Evolutionary conservation across 2,113 vertebrate genomes (phyloP).

Genomic region (Rafetus swinhoei): DNA sequence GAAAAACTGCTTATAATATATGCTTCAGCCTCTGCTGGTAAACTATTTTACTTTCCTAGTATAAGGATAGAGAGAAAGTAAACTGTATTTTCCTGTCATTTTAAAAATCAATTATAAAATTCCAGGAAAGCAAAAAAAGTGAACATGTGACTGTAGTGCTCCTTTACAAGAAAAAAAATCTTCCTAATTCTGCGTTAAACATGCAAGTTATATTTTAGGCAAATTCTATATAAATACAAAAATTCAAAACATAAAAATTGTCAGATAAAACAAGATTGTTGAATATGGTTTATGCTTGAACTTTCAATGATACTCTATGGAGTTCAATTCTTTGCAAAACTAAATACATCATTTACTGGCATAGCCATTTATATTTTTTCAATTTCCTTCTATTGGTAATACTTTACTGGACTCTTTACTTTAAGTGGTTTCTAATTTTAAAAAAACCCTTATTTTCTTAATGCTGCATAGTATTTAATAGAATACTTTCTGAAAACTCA

Average conservation of each 20-base stretch:
- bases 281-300: background rate
- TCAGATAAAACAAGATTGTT: background rate
- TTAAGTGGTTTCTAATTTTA: background rate
- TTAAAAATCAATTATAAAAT: background rate
- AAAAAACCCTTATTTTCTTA: background rate
- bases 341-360: background rate
- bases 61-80: background rate
- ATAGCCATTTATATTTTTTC: background rate
- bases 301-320: background rate
- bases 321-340: slow-evolving; percentile 21
- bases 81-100: background rate
- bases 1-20: background rate
- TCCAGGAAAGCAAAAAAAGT: background rate
- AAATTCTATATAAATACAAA: background rate
- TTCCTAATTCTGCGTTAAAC: background rate
- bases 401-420: background rate
- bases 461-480: slow-evolving; percentile 37
- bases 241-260: slow-evolving; percentile 4
- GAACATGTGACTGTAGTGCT: background rate
- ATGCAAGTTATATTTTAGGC: no score
- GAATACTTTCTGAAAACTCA: background rate
- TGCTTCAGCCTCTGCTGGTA: background rate
- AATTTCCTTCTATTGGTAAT: background rate
- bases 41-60: background rate
- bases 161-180: background rate